phyloP scores from a whole-genome alignment of 2,888 invertebrate species.

The Myopa tessellatipennis region DNA sequence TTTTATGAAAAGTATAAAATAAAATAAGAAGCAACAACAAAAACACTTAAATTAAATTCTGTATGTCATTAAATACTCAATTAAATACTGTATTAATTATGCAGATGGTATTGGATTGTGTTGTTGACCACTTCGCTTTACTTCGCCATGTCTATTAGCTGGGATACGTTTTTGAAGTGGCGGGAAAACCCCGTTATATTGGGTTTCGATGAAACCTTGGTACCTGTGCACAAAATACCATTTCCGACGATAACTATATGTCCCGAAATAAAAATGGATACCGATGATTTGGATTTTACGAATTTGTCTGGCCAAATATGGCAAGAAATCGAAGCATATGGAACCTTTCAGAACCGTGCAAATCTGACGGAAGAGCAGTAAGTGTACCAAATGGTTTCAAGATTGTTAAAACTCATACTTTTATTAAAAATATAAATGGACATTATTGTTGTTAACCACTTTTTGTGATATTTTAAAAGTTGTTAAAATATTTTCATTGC shows the following conservation, averaged over 20 bases:
- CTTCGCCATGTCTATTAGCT: slow-evolving; percentile 60
- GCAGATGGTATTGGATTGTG: slow-evolving; percentile 61
- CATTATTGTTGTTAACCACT: neutral
- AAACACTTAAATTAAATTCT: neutral
- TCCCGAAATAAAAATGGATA: slow-evolving; percentile 66
- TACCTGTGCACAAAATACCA: slow-evolving; percentile 63
- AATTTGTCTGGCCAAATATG: slow-evolving; percentile 55
- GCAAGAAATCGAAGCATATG: slow-evolving; percentile 48
- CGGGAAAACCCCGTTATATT: slow-evolving; percentile 62
- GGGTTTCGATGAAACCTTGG: slow-evolving; percentile 64
- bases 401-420: neutral
- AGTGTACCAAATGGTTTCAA: slow-evolving; percentile 33
- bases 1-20: slow-evolving; percentile 61
- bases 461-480: neutral
- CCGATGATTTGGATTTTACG: slow-evolving; percentile 58
- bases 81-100: slow-evolving; percentile 12
- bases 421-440: neutral
- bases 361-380: slow-evolving; percentile 51
- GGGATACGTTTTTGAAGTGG: slow-evolving; percentile 63
- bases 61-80: neutral
- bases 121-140: slow-evolving; percentile 61
- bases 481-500: neutral
- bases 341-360: slow-evolving; percentile 44
- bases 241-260: slow-evolving; percentile 65
- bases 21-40: neutral